These are phyloP conservation scores for Tenrec ecaudatus DNA, from an alignment of 2,113 vertebrate genomes.

Conservation along the genomic window DNA sequence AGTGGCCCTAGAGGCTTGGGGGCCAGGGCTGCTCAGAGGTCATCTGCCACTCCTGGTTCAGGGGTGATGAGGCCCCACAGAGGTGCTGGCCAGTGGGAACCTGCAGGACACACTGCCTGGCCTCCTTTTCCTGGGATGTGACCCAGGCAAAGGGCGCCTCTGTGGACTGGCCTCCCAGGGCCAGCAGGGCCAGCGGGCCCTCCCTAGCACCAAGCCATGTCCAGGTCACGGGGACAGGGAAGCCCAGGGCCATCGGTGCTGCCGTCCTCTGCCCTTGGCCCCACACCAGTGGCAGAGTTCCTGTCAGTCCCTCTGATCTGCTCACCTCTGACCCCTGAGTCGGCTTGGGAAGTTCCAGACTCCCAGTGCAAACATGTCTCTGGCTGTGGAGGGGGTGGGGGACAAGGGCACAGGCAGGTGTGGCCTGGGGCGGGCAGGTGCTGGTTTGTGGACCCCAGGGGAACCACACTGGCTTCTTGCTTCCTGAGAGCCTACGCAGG, in stretches of 20 bases:
- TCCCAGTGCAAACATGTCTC: background rate
- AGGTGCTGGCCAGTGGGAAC: too few relatives aligned
- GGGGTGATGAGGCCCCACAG: too few relatives aligned
- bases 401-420: background rate
- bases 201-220: too few relatives aligned
- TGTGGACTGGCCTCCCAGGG: background rate
- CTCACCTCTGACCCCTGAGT: background rate
- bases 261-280: accelerated
- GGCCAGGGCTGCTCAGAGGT: background rate
- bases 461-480: accelerated
- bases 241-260: too few relatives aligned
- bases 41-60: background rate
- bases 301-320: background rate
- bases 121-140: background rate
- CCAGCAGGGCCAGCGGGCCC: background rate
- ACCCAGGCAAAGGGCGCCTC: background rate
- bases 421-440: background rate
- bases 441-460: too few relatives aligned
- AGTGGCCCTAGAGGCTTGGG: background rate
- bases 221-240: too few relatives aligned
- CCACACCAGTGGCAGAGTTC: background rate
- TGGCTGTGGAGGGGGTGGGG: background rate
- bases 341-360: background rate
- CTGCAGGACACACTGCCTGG: background rate
- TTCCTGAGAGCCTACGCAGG: accelerated